Conservation (phyloP, 37 sponge, comb jelly and placozoan species). For the Axinella damicornis region DNA sequence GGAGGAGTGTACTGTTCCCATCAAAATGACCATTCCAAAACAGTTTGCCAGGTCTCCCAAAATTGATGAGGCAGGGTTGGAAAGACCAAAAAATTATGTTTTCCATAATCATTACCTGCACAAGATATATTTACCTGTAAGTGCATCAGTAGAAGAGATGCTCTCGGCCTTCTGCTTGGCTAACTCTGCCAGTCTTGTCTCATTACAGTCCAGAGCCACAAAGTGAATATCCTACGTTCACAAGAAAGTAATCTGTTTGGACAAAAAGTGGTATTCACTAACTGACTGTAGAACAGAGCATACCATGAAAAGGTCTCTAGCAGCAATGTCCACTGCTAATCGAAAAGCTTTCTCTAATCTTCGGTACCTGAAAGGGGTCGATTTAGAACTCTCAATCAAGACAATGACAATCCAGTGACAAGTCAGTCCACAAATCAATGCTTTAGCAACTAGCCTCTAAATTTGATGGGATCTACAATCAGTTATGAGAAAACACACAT, state of each 20-base stretch:
- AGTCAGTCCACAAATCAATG: no score
- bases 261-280: neutral
- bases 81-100: conserved; percentile 7
- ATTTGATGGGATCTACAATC: no score
- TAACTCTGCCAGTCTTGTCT: conserved; percentile 44
- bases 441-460: no score
- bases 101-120: neutral
- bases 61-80: no score
- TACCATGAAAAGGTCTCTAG: conserved; percentile 78
- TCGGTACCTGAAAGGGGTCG: conserved; percentile 29
- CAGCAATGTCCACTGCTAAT: conserved; percentile 54
- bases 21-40: no score
- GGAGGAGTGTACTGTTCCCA: no score
- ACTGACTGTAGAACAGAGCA: neutral
- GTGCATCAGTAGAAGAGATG: conserved; percentile 1
- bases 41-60: no score
- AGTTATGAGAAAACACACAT: no score
- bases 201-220: conserved; percentile 38
- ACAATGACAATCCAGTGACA: no score
- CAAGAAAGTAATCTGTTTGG: no score
- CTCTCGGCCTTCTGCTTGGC: conserved; percentile 57
- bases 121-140: neutral
- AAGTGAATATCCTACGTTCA: conserved; percentile 74
- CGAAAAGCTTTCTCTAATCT: conserved; percentile 63
- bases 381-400: no score